These are phyloP conservation scores for Montipora cactus DNA, from an alignment of 64 coral and sea anemone species.

Conservation along the genomic window DNA sequence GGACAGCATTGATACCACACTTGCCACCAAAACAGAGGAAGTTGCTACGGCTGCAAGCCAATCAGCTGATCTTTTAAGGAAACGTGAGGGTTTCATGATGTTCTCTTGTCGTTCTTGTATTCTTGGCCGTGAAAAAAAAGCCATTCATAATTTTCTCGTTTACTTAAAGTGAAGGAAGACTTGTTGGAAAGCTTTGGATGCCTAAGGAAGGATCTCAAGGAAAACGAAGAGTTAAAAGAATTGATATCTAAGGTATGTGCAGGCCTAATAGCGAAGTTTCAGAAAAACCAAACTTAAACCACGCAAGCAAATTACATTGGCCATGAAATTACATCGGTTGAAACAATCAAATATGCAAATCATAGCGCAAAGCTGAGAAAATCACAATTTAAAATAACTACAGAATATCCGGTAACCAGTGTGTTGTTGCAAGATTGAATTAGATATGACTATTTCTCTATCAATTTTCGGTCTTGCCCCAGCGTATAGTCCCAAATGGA, in stretches of 20 bases:
- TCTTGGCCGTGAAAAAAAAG: neutral
- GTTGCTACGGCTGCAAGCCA: slow-evolving; percentile 77
- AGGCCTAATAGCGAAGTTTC: too few relatives aligned
- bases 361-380: too few relatives aligned
- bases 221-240: slow-evolving; percentile 57
- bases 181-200: slow-evolving; percentile 45
- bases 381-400: too few relatives aligned
- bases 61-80: slow-evolving; percentile 65
- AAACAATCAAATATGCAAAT: too few relatives aligned
- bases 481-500: too few relatives aligned
- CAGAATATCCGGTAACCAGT: too few relatives aligned
- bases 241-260: slow-evolving; percentile 58
- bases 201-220: slow-evolving; percentile 46
- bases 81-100: slow-evolving; percentile 48
- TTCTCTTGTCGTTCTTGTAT: neutral
- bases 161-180: slow-evolving; percentile 60
- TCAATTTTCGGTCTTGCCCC: too few relatives aligned
- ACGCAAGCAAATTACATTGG: too few relatives aligned
- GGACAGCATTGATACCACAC: slow-evolving; percentile 71
- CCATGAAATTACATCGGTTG: too few relatives aligned
- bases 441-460: too few relatives aligned
- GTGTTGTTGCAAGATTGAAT: too few relatives aligned
- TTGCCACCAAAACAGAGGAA: slow-evolving; percentile 60
- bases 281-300: too few relatives aligned
- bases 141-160: neutral